Conservation (phyloP, 1,140 invertebrate genomes). For the Zaprionus inermis region DNA sequence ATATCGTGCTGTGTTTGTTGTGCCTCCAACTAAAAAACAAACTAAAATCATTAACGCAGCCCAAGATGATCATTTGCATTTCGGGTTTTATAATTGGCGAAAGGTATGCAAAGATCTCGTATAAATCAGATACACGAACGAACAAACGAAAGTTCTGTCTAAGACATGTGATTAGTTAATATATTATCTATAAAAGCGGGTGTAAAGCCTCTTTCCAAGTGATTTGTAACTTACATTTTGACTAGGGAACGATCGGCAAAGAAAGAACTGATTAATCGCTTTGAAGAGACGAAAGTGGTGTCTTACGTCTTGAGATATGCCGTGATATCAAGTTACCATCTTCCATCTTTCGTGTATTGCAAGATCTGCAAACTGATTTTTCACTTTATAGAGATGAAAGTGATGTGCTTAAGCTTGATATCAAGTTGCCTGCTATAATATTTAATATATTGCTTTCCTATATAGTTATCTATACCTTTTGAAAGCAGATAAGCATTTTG, state of each 20-base stretch:
- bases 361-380: not conserved
- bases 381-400: too few relatives aligned
- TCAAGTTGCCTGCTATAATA: not conserved
- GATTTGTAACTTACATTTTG: not conserved
- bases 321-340: not conserved
- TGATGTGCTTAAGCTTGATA: too few relatives aligned
- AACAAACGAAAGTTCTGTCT: constrained; percentile 63
- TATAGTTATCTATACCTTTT: not conserved
- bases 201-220: not conserved
- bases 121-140: constrained; percentile 8
- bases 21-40: not conserved
- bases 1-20: constrained; percentile 11
- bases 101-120: constrained; percentile 84
- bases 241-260: not conserved
- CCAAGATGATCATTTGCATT: constrained; percentile 87
- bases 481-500: not conserved
- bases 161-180: constrained; percentile 16
- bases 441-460: not conserved
- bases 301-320: not conserved
- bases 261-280: not conserved
- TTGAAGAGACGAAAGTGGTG: not conserved
- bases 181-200: not conserved
- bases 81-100: constrained; percentile 88
- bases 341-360: too few relatives aligned
- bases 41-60: constrained; percentile 8